Base-by-base conservation (phyloP, 2,113 vertebrate genomes). In the Puffinus mauretanicus region DNA sequence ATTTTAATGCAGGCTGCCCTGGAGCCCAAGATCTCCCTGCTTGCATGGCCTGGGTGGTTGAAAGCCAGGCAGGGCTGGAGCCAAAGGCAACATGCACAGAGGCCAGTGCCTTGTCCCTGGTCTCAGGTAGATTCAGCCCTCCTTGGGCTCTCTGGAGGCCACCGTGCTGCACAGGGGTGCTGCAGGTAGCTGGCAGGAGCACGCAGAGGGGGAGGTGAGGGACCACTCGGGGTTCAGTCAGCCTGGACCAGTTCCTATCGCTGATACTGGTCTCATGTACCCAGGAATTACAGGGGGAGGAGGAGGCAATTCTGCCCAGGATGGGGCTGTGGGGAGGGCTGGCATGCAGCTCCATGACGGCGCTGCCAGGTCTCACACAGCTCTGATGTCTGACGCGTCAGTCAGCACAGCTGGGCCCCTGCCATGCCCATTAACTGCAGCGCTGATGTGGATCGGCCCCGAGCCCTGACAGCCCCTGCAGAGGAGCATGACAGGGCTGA, bases 191-290 rank as follows among this genome's bases (percentile, higher is more conserved):
- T 51, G 60, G 17, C 22, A 9, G 77, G 62, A 34, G 22, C 44
- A 4, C 1, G 1, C n/a, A 2, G 17, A 7, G 19, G 2, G 9
- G 2, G 19, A 47, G 13, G 8, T 0, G 20, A 72, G 44, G 57
- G 25, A 82, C 7, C 3, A 0, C 47, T 30, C 0, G 0, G 38
- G 26, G 4, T 58, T 25, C 0, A 1, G n/a, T 44, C 52, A 46
- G 52, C 21, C 17, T 22, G n/a, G 24, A 82, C 29, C 40, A 5
- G 9, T 10, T 75, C 42, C 24, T 26, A 16, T 65, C 58, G 0
- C 22, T 1, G 5, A 14, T 52, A 3, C 66, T 3, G 24, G 1
- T 52, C n/a, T 9, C 0, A 0, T 0, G 0, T 14, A n/a, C 61
- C 57, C 65, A 38, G 54, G 16, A 42, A 58, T 2, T 34, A 7